Conservation (phyloP, 2,797 vertebrate genomes). For the Poeciliopsis paucimaculata region DNA sequence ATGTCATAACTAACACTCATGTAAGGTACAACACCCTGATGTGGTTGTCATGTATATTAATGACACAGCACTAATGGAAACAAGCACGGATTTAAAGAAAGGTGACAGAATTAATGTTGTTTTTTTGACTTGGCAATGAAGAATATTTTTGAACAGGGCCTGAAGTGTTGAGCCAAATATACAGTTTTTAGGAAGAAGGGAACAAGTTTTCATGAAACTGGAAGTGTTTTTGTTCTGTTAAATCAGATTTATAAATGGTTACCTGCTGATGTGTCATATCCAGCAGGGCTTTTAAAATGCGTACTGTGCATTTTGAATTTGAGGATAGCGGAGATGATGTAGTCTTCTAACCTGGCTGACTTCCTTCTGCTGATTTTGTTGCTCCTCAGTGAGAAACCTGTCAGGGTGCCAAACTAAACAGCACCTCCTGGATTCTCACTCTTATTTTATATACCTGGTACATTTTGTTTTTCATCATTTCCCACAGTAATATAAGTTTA, state of each 20-base stretch:
- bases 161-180: not conserved
- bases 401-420: not conserved
- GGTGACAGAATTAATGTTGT: not conserved
- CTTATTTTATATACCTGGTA: not conserved
- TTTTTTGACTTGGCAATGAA: not conserved
- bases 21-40: not conserved
- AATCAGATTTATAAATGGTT: not conserved
- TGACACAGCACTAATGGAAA: not conserved
- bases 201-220: not conserved
- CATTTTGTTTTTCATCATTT: not conserved
- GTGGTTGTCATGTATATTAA: not conserved
- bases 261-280: not conserved
- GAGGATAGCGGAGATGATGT: slow-evolving; percentile 19
- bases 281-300: not conserved
- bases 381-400: slow-evolving; percentile 9
- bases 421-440: not conserved
- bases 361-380: slow-evolving; percentile 5
- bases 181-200: not conserved
- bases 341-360: slow-evolving; percentile 25
- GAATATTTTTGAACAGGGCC: not conserved
- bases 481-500: not conserved
- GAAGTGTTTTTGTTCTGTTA: not conserved
- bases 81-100: not conserved
- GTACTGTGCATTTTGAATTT: not conserved
- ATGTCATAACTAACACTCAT: too few relatives aligned